Percentiles rank a stretch among this genome's conserved stretches.
Evolutionary conservation across 2,888 invertebrate genomes (phyloP).

Genomic region (Romanomermis culicivorax): DNA sequence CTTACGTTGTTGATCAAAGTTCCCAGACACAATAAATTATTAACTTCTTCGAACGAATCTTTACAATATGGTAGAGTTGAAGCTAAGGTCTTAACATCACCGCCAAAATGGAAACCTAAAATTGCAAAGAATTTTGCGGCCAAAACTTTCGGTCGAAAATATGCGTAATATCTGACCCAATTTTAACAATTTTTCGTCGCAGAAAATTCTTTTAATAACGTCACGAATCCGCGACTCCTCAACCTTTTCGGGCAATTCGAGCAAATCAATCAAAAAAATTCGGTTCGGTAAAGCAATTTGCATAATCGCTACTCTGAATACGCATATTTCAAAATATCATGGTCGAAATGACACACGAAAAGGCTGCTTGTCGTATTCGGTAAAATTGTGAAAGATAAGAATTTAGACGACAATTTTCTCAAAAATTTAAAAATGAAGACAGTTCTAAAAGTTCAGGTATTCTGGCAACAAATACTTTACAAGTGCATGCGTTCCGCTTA

Average conservation of each 20-base stretch:
- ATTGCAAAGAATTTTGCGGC: background rate
- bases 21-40: background rate
- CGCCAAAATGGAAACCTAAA: slow-evolving; percentile 1
- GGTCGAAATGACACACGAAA: background rate
- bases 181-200: slow-evolving; percentile 4
- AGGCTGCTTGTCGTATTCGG: background rate
- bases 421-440: too few relatives aligned
- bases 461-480: too few relatives aligned
- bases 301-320: slow-evolving; percentile 8
- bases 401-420: too few relatives aligned
- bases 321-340: background rate
- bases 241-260: background rate
- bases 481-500: too few relatives aligned
- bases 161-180: slow-evolving; percentile 8
- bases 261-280: slow-evolving; percentile 7
- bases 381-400: background rate
- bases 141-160: slow-evolving; percentile 4
- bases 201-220: slow-evolving; percentile 7
- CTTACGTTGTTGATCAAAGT: background rate
- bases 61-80: background rate
- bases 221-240: background rate
- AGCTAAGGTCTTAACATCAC: background rate
- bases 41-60: background rate
- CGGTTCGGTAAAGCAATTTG: slow-evolving; percentile 3
- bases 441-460: too few relatives aligned